Evolutionary conservation across 1,140 invertebrate species (phyloP).

Genomic region (Sipha flava): DNA sequence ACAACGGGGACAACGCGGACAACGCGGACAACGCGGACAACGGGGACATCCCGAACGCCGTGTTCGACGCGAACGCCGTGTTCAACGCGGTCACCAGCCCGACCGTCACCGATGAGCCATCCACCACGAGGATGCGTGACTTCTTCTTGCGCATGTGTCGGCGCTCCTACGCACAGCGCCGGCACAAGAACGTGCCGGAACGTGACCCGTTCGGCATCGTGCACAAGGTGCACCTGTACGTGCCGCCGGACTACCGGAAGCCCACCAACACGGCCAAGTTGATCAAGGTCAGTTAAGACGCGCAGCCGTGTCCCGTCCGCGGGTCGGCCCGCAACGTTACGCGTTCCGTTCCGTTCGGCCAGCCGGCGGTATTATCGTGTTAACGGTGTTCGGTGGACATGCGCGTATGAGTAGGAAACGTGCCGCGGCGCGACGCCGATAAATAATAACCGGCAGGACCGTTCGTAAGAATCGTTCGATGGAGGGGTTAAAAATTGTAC

Average conservation of each 20-base stretch:
- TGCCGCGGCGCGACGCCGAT: too few species aligned
- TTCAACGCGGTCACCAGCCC: conserved; percentile 26
- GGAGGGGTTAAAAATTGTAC: too few species aligned
- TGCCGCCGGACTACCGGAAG: conserved; percentile 51
- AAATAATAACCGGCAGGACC: too few species aligned
- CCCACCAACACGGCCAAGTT: conserved; percentile 51
- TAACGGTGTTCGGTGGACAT: too few species aligned
- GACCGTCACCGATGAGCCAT: neutral
- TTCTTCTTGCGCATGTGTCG: neutral
- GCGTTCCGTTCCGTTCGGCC: too few species aligned
- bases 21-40: too few species aligned
- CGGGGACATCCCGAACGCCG: conserved; percentile 40
- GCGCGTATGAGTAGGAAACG: too few species aligned
- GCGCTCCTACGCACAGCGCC: neutral
- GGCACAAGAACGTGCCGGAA: conserved; percentile 45
- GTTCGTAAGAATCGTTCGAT: too few species aligned
- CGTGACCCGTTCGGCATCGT: conserved; percentile 44
- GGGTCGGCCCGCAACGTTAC: too few species aligned
- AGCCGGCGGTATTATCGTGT: too few species aligned
- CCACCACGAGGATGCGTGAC: neutral
- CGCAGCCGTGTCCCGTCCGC: too few species aligned
- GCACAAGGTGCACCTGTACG: conserved; percentile 44
- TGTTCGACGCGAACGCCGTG: neutral
- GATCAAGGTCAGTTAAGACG: conserved; percentile 48
- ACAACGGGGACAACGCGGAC: too few species aligned